Evolutionary conservation across 2,888 invertebrate species (phyloP), one percentile per base, ranked within the genome.

Genomic region (Adela reaumurella): DNA sequence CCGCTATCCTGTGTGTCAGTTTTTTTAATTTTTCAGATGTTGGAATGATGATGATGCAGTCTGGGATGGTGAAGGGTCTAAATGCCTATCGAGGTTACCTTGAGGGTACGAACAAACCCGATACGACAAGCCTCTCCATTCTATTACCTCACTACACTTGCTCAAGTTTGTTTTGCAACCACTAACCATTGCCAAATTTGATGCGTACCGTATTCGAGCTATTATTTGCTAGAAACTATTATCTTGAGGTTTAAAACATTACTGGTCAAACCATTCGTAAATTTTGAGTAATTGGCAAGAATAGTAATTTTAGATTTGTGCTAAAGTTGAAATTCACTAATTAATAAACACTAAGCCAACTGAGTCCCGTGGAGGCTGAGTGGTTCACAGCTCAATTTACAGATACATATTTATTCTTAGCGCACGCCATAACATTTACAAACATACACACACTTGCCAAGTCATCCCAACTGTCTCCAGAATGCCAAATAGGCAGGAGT

Each of bases 11-110:
- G 63, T 70, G 68, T 74, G 76, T 78, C 77, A 78, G 77, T 68
- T 74, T 82, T 67, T 80, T 81, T 79, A 80, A 81, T 87, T 86
- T 87, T 89, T 89, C 92, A 92, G 92, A 92, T 92, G 92, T 93
- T 82, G 92, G 92, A 84, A 92, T 92, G 92, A 92, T 93, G 86
- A 91, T 93, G 92, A 92, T 92, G 92, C 92, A 92, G 89, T 87
- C 91, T 78, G 92, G 92, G 84, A 92, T 93, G 92, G 91, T 92
- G 88, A 92, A 92, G 83, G 88, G 85, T 80, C 81, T 87, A 81
- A 90, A 88, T 85, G 83, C 84, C 74, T 84, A 83, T 81, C 82
- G 82, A 77, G 82, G 77, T 83, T 85, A 83, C 74, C 78, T 87
- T 82, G 90, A 92, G 86, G 92, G 91, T 92, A 92, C 86, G 90